Evolutionary conservation across 2,113 vertebrate species (phyloP).

Genomic region (Fulica atra): DNA sequence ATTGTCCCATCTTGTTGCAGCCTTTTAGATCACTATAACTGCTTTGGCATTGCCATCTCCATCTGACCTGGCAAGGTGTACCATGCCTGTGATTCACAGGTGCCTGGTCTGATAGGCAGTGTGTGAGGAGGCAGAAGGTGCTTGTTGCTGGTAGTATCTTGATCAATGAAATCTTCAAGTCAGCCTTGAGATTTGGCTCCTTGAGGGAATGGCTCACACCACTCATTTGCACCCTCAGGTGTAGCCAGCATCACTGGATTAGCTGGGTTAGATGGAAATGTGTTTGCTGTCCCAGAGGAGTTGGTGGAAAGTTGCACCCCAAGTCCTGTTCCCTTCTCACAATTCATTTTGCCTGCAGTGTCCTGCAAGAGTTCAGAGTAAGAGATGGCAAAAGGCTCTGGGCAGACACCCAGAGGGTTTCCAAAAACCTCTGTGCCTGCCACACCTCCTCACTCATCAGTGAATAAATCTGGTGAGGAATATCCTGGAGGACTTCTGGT

Average conservation of each 20-base stretch:
- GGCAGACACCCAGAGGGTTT: background rate
- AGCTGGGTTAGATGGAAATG: background rate
- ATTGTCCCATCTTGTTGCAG: background rate
- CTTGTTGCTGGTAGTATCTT: background rate
- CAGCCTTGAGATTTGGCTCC: background rate
- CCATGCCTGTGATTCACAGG: fast-evolving
- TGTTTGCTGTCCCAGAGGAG: background rate
- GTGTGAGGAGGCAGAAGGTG: background rate
- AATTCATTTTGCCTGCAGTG: background rate
- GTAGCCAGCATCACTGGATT: background rate
- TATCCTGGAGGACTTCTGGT: background rate
- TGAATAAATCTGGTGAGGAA: background rate
- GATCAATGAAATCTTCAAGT: background rate
- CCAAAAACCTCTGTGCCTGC: background rate
- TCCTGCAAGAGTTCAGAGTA: background rate
- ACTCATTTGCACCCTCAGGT: background rate
- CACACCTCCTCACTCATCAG: background rate
- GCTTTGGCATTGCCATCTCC: background rate
- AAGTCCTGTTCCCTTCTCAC: background rate
- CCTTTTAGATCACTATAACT: background rate
- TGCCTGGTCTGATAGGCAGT: background rate
- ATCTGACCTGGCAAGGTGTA: background rate
- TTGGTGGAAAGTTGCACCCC: background rate
- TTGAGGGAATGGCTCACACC: background rate
- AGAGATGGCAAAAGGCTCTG: background rate